Evolutionary conservation across 2,888 invertebrate species (phyloP), one percentile per base, ranked within the genome.

Genomic region (Orchestes rusci): DNA sequence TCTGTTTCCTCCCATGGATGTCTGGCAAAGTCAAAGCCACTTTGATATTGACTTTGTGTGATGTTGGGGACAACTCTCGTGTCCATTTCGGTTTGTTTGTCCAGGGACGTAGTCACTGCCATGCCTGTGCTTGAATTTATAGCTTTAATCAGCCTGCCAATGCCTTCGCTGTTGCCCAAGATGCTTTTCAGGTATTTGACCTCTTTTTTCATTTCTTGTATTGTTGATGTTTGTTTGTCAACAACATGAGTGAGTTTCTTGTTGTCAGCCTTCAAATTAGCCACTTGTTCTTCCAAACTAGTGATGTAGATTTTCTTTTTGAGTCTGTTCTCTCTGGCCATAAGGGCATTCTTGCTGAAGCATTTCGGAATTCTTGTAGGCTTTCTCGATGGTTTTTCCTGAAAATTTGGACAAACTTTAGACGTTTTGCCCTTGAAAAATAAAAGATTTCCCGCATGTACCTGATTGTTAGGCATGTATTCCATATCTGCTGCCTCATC

Each of bases 291-390:
- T 57, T 80, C 79, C 12, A 80, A 65, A 12, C 67, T 69, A 44
- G 75, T 70, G 15, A 80, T 54, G 54, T 80, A 74, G 20, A 72
- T 69, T 58, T 80, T 80, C 56, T 80, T 80, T 32, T 70, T 73
- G 2, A 73, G 69, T 2, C 80, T 70, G 58, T 80, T 80, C 56
- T 77, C 75, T 2, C 80, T 66, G 1, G 80, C 80, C 64, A 78
- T 70, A 20, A 77, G 56, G 0, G 80, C 80, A 60, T 80, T 80
- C 51, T 72, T 68, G 7, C 72, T 71, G 12, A 69, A 65, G 50
- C 71, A 71, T 54, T 62, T 65, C 3, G 69, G 68, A 20, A 65
- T 63, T 30, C 67, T 47, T 15, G 51, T 54, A 1, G 54, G 49
- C 28, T 47, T 56, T 0, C 65, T 51, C 15, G 39, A n/a, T 7